phyloP scores from a whole-genome alignment of 2,888 invertebrate species.

The Trypoxylon attenuatum region DNA sequence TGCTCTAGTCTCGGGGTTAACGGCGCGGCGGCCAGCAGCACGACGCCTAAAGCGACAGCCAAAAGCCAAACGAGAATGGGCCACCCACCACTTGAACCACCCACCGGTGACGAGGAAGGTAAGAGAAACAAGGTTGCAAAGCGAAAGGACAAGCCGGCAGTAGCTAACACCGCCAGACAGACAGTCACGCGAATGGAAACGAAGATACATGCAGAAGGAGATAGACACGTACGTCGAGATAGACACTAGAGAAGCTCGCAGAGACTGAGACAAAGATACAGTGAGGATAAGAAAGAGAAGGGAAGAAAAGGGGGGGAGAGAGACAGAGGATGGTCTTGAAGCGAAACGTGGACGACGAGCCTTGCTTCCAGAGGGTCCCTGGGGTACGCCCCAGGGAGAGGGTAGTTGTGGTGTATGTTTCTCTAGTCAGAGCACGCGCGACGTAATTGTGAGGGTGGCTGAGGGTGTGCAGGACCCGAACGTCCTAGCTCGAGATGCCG shows the following conservation, averaged over 20 bases:
- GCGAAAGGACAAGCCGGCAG: not conserved
- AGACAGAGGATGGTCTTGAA: not conserved
- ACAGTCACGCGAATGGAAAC: conserved; percentile 10
- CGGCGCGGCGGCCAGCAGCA: not conserved
- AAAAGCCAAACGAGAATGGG: conserved; percentile 4
- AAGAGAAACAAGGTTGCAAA: not conserved
- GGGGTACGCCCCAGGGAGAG: conserved; percentile 10
- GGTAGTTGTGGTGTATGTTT: conserved; percentile 67
- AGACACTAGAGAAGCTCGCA: not conserved
- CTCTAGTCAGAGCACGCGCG: conserved; percentile 72
- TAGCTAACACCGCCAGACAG: conserved; percentile 16
- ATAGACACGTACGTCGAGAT: not conserved
- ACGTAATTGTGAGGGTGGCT: conserved; percentile 72
- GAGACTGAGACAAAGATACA: conserved; percentile 7
- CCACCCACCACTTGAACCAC: too few species aligned
- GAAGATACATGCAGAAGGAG: conserved; percentile 6
- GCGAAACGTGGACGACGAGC: not conserved
- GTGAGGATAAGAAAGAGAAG: conserved; percentile 22
- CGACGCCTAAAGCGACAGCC: not conserved
- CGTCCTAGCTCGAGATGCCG: conserved; percentile 42
- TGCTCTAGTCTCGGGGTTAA: not conserved
- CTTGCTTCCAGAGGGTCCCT: conserved; percentile 8
- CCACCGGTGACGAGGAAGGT: not conserved
- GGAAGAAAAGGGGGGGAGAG: conserved; percentile 15
- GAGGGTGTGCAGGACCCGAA: conserved; percentile 53